Evolutionary conservation across 2,888 invertebrate species (phyloP).

Genomic region (Tuberolachnus salignus): DNA sequence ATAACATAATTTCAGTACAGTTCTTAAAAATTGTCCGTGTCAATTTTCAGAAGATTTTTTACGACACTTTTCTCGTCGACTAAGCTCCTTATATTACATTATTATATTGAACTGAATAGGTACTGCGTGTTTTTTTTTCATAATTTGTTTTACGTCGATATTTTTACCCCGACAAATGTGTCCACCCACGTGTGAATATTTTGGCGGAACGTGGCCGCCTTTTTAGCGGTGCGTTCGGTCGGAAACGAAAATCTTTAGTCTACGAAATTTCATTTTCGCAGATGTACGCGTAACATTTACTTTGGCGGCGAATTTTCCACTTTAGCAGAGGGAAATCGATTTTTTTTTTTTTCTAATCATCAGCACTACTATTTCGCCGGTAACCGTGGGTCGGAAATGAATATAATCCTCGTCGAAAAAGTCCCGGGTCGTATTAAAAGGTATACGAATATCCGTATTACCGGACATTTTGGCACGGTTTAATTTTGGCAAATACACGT

Average conservation of each 20-base stretch:
- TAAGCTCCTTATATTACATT: neutral
- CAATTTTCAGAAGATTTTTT: neutral
- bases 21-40: neutral
- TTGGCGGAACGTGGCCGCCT: neutral
- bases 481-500: neutral
- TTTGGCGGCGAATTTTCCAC: conserved; percentile 12
- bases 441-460: neutral
- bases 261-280: neutral
- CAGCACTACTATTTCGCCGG: neutral
- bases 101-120: neutral
- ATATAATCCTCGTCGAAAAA: too few species aligned
- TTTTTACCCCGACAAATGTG: conserved; percentile 2
- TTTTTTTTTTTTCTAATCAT: neutral
- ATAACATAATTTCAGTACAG: neutral
- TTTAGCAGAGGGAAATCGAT: neutral
- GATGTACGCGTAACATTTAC: neutral
- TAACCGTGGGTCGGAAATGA: neutral
- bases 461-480: neutral
- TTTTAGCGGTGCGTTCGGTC: conserved; percentile 20
- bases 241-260: conserved; percentile 22
- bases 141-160: neutral
- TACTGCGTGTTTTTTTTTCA: conserved; percentile 1
- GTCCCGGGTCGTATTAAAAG: too few species aligned
- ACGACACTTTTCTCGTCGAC: neutral
- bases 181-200: conserved; percentile 26